phyloP scores from a whole-genome alignment of 2,797 vertebrate species.

The Champsocephalus gunnari region DNA sequence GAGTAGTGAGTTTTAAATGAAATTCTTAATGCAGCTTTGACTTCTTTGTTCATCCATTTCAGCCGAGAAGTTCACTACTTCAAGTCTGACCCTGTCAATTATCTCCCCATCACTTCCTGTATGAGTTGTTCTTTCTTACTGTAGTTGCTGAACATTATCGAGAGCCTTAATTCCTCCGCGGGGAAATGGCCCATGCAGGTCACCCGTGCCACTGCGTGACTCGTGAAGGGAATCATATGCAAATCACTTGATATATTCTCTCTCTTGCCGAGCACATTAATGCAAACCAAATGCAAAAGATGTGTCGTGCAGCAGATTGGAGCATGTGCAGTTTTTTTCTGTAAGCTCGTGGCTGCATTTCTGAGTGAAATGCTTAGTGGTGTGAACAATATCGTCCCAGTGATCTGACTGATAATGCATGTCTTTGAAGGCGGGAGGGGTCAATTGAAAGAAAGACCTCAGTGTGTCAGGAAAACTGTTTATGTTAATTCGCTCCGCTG shows the following conservation, averaged over 20 bases:
- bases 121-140: slow-evolving; percentile 26
- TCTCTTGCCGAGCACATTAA: slow-evolving; percentile 21
- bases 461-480: slow-evolving; percentile 13
- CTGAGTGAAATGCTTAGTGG: slow-evolving; percentile 30
- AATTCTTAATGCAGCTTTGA: slow-evolving; percentile 8
- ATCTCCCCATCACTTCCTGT: slow-evolving; percentile 25
- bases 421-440: slow-evolving; percentile 30
- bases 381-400: slow-evolving; percentile 15
- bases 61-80: slow-evolving; percentile 19
- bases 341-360: slow-evolving; percentile 13
- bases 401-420: slow-evolving; percentile 54
- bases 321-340: slow-evolving; percentile 6
- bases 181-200: slow-evolving; percentile 21
- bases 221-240: slow-evolving; percentile 39
- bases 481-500: slow-evolving; percentile 52
- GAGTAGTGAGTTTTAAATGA: not conserved
- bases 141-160: slow-evolving; percentile 27
- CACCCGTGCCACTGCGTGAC: slow-evolving; percentile 17
- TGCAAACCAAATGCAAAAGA: slow-evolving; percentile 28
- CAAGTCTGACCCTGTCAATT: slow-evolving; percentile 26
- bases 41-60: slow-evolving; percentile 34
- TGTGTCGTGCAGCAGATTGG: slow-evolving; percentile 23
- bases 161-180: slow-evolving; percentile 28
- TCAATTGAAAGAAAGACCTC: slow-evolving; percentile 55
- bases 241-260: slow-evolving; percentile 50